A percentile compares a stretch with the other conserved stretches of the same genome.
phyloP scores from a whole-genome alignment of 2,113 vertebrate genomes.

The Coryphaenoides rupestris region DNA sequence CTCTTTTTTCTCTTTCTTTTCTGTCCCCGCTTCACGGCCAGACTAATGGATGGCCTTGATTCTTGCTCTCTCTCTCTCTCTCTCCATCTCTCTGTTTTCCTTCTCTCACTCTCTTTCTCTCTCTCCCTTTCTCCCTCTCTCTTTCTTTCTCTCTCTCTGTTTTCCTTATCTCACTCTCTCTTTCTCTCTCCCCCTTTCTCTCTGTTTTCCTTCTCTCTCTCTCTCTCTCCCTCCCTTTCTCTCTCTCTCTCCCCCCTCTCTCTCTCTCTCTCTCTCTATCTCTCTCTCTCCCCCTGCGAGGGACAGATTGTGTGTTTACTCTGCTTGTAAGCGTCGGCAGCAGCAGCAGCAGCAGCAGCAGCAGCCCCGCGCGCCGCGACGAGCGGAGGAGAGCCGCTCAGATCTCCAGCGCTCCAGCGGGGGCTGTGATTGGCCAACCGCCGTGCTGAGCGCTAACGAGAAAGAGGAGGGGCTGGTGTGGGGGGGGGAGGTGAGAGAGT shows the following conservation, averaged over 20 bases:
- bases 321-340: slow-evolving; percentile 18
- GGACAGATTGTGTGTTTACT: slow-evolving; percentile 52
- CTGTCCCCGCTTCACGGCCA: slow-evolving; percentile 49
- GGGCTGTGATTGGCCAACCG: slow-evolving; percentile 58
- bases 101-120: slow-evolving; percentile 38
- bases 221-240: slow-evolving; percentile 24
- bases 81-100: background rate
- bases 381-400: slow-evolving; percentile 58
- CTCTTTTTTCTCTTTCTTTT: slow-evolving; percentile 35
- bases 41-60: slow-evolving; percentile 45
- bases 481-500: slow-evolving; percentile 15
- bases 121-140: slow-evolving; percentile 11
- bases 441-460: slow-evolving; percentile 60
- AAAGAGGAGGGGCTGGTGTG: slow-evolving; percentile 22
- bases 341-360: background rate
- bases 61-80: slow-evolving; percentile 38
- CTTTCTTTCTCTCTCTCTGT: background rate
- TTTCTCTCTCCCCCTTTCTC: slow-evolving; percentile 24
- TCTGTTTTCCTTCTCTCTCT: slow-evolving; percentile 30
- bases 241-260: background rate
- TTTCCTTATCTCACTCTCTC: background rate
- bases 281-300: slow-evolving; percentile 15
- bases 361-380: slow-evolving; percentile 37
- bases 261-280: background rate
- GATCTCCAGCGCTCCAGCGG: slow-evolving; percentile 44